Evolutionary conservation across 2,888 invertebrate species (phyloP).

Genomic region (Diaperis boleti): DNA sequence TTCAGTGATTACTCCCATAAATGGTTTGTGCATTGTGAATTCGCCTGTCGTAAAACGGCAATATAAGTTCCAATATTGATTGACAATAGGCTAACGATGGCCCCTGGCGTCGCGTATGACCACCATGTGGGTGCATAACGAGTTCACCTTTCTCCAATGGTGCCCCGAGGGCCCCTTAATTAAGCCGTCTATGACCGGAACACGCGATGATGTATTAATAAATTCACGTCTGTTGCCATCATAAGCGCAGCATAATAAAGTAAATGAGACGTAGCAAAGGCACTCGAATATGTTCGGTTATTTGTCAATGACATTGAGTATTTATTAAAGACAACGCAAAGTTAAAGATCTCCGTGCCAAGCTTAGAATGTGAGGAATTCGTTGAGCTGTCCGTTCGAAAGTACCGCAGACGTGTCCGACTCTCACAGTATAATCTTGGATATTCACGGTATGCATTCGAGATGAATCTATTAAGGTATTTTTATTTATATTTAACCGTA

Average conservation of each 20-base stretch:
- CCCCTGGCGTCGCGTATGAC: not conserved
- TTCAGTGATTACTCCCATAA: not conserved
- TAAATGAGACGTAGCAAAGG: conserved; percentile 60
- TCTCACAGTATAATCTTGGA: conserved; percentile 60
- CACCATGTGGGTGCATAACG: conserved; percentile 22
- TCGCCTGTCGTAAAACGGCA: not conserved
- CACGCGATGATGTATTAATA: conserved; percentile 53
- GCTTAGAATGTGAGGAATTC: conserved; percentile 64
- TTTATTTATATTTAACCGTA: conserved; percentile 54
- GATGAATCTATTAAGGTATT: conserved; percentile 62
- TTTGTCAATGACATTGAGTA: conserved; percentile 66
- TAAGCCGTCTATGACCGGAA: conserved; percentile 48
- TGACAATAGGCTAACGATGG: conserved; percentile 31
- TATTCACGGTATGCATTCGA: conserved; percentile 58
- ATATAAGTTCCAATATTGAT: conserved; percentile 9
- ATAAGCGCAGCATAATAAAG: conserved; percentile 54
- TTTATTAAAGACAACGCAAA: conserved; percentile 65
- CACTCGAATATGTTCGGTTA: conserved; percentile 62
- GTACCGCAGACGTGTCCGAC: conserved; percentile 23
- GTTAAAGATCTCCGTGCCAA: conserved; percentile 62
- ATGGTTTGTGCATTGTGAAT: conserved; percentile 10
- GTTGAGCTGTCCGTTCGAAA: conserved; percentile 52
- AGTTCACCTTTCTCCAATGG: conserved; percentile 6
- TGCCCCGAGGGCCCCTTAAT: conserved; percentile 44
- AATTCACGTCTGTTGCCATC: conserved; percentile 54